A percentile compares a stretch with the other conserved stretches of the same genome.
phyloP scores from a whole-genome alignment of 1,140 invertebrate species.

The Brachionus calyciflorus region DNA sequence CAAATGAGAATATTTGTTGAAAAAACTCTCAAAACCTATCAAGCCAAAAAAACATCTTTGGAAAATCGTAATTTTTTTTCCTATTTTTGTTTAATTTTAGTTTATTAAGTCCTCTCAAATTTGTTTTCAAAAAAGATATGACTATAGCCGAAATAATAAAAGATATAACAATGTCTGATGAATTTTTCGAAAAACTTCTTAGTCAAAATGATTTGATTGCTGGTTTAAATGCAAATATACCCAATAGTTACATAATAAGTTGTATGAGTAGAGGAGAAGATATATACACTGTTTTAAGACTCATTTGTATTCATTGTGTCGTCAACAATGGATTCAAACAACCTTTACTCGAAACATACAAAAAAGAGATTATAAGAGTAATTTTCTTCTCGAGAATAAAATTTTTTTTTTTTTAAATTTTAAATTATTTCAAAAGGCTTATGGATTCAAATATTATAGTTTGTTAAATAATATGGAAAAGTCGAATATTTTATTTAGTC shows the following conservation, averaged over 20 bases:
- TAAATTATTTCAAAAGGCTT: conserved; percentile 69
- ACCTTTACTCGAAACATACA: conserved; percentile 85
- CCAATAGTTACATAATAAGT: conserved; percentile 82
- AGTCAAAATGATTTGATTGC: conserved; percentile 81
- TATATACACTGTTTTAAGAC: conserved; percentile 29
- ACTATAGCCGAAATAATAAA: conserved; percentile 74
- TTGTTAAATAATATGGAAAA: conserved; percentile 83
- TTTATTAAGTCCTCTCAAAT: not conserved
- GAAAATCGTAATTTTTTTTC: conserved; percentile 65
- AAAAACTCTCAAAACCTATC: conserved; percentile 74
- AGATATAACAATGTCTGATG: conserved; percentile 68
- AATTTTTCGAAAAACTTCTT: conserved; percentile 69
- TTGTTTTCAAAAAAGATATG: conserved; percentile 65
- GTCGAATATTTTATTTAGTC: conserved; percentile 73
- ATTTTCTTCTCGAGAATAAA: not conserved
- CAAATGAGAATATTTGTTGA: conserved; percentile 91
- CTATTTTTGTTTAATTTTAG: not conserved
- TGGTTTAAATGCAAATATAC: conserved; percentile 83
- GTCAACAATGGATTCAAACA: conserved; percentile 81
- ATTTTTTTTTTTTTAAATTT: not conserved
- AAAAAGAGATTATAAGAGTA: conserved; percentile 73
- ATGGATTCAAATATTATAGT: conserved; percentile 80
- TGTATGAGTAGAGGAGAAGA: conserved; percentile 75
- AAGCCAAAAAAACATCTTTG: conserved; percentile 79
- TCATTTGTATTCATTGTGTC: conserved; percentile 67